Evolutionary conservation across 2,113 vertebrate species (phyloP), one percentile per base, ranked within the genome.

Genomic region (Amblyornis subalaris): DNA sequence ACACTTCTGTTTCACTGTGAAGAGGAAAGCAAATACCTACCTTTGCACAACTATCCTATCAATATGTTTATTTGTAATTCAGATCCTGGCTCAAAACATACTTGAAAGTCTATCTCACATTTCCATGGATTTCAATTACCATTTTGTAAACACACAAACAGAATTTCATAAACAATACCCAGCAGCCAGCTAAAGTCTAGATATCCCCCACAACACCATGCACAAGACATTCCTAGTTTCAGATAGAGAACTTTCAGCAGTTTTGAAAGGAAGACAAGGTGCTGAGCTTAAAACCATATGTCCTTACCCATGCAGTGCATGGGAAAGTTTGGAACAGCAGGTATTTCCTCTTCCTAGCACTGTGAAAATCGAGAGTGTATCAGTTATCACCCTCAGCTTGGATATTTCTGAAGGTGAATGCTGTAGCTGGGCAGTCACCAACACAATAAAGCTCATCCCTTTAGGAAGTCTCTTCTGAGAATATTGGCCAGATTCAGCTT

Each of bases 11-110:
- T 71, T 74, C 53, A 50, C 26, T 31, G 24, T 66, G 36, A 69
- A 69, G 40, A 75, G 45, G 50, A 85, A 94, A 94, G 73, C 36
- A 91, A 94, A 36, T 54, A 45, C 50, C 76, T 79, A 88, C 67
- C n/a, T 93, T 85, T 73, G 54, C 38, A 78, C 24, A 76, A 45
- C 19, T 53, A 50, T 73, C 53, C 53, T 72, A 61, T 29, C 48
- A 44, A 9, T 50, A n/a, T 19, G 9, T 9, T 89, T 76, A 50
- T 8, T 42, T 61, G 19, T 54, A 65, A 85, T 36, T 60, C 29
- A 74, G 24, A 62, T 31, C n/a, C 55, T 42, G 15, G 11, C 35
- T 48, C 28, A 50, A 83, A 94, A 77, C 35, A 15, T n/a, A 15
- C 26, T 25, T 53, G 6, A 60, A 80, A 79, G 13, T 18, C 44